These are phyloP conservation scores for Mareca strepera DNA, from an alignment of 2,797 vertebrate species.

Conservation along the genomic window DNA sequence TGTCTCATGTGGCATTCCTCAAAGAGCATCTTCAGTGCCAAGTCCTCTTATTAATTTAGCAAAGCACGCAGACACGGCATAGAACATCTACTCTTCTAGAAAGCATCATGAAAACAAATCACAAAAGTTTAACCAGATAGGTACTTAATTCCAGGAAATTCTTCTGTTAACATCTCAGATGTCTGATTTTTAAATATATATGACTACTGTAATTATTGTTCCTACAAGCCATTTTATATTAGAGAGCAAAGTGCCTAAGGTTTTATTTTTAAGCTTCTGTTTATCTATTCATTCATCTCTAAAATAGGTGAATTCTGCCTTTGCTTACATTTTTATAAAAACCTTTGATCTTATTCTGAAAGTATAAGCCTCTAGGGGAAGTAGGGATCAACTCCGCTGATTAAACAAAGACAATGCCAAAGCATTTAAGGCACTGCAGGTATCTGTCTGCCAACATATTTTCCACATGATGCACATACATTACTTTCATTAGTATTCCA, in stretches of 20 bases:
- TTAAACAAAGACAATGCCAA: slow-evolving; percentile 47
- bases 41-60: slow-evolving; percentile 14
- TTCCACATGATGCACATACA: slow-evolving; percentile 55
- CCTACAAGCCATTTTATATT: slow-evolving; percentile 21
- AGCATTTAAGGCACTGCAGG: slow-evolving; percentile 57
- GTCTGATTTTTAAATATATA: slow-evolving; percentile 45
- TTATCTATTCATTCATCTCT: slow-evolving; percentile 54
- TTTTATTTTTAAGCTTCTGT: slow-evolving; percentile 48
- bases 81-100: background rate
- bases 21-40: slow-evolving; percentile 8
- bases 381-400: background rate
- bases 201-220: slow-evolving; percentile 32
- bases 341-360: slow-evolving; percentile 62
- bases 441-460: slow-evolving; percentile 63
- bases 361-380: slow-evolving; percentile 38
- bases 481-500: slow-evolving; percentile 51
- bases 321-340: slow-evolving; percentile 43
- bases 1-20: background rate
- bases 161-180: slow-evolving; percentile 26
- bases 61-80: background rate
- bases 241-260: background rate
- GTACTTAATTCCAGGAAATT: slow-evolving; percentile 50
- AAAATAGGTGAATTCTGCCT: slow-evolving; percentile 40
- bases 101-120: slow-evolving; percentile 28
- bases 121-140: slow-evolving; percentile 40